Evolutionary conservation across 2,797 vertebrate genomes (phyloP), one percentile per base, ranked within the genome.

Genomic region (Xenentodon cancila): DNA sequence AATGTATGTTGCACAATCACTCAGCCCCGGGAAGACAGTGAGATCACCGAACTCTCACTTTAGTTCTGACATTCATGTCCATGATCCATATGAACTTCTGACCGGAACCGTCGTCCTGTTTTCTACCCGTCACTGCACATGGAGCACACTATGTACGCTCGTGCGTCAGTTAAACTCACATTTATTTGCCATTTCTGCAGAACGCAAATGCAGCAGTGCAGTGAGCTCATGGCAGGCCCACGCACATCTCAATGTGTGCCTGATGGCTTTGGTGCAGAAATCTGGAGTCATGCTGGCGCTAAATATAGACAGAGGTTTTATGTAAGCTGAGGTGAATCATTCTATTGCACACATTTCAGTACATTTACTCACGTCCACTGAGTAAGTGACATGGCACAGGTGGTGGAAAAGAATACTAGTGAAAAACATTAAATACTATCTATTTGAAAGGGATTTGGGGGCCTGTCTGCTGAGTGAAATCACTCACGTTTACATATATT

Each of bases 251-350:
- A 89, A 86, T 80, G 83, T 89, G 90, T 87, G 84, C 90, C 91
- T 88, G 89, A 93, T 92, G 84, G 89, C 90, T 90, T 81, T 84
- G 59, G 81, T 90, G 89, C 87, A 90, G 88, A 90, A 93, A 89
- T 92, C 89, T 88, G 86, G 85, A 93, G 91, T 92, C 92, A 92
- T 91, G 91, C 84, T 84, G 82, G 68, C 64, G 79, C 92, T 94
- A 94, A 92, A 94, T 92, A 91, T 94, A 94, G 92, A 92, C 84
- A 82, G 77, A 78, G 81, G 85, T 89, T 94, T 93, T 94, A 94
- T 92, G 89, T 93, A 94, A 93, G 92, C 86, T 74, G 82, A 89
- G 90, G 90, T 93, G 93, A 94, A 92, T 94, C 92, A 94, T 82
- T 90, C 80, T 50, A 73, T 83, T 90, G 81, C 83, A 82, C 90